These are phyloP conservation scores for Thunnus maccoyii DNA, from an alignment of 2,113 vertebrate species.

Conservation along the genomic window DNA sequence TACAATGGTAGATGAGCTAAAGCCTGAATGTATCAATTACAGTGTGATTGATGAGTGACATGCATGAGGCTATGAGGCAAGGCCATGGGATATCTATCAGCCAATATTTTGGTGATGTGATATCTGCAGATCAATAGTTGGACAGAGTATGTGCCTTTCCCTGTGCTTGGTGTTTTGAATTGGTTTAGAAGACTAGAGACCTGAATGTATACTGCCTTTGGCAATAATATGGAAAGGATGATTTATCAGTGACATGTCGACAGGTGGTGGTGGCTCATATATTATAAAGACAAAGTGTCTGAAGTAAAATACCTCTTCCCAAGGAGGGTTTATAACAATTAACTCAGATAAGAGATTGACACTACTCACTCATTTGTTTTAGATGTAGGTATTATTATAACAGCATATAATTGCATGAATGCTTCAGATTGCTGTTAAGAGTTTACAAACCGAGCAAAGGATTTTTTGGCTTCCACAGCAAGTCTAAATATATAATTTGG, in stretches of 20 bases:
- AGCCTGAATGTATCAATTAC: slow-evolving; percentile 51
- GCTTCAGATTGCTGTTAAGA: neutral
- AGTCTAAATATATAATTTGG: neutral
- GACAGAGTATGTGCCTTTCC: slow-evolving; percentile 46
- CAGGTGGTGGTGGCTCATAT: slow-evolving; percentile 30
- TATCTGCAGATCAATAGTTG: slow-evolving; percentile 73
- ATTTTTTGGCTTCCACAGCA: slow-evolving; percentile 9
- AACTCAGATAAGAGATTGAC: neutral
- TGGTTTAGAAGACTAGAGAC: slow-evolving; percentile 55
- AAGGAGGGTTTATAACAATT: slow-evolving; percentile 3
- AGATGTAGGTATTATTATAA: neutral
- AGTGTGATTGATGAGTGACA: slow-evolving; percentile 61
- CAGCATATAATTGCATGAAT: slow-evolving; percentile 3
- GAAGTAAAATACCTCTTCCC: slow-evolving; percentile 17
- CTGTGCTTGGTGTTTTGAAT: slow-evolving; percentile 40
- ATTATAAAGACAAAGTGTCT: slow-evolving; percentile 33
- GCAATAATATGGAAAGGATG: slow-evolving; percentile 36
- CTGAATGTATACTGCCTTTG: slow-evolving; percentile 44
- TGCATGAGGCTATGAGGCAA: slow-evolving; percentile 48
- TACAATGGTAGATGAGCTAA: slow-evolving; percentile 57
- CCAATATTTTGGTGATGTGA: slow-evolving; percentile 66
- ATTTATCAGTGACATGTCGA: slow-evolving; percentile 56
- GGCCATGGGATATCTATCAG: slow-evolving; percentile 66
- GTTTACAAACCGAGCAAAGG: neutral
- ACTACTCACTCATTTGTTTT: slow-evolving; percentile 5